phyloP scores from a whole-genome alignment of 2,888 invertebrate species.

The Diplolepis rosae region DNA sequence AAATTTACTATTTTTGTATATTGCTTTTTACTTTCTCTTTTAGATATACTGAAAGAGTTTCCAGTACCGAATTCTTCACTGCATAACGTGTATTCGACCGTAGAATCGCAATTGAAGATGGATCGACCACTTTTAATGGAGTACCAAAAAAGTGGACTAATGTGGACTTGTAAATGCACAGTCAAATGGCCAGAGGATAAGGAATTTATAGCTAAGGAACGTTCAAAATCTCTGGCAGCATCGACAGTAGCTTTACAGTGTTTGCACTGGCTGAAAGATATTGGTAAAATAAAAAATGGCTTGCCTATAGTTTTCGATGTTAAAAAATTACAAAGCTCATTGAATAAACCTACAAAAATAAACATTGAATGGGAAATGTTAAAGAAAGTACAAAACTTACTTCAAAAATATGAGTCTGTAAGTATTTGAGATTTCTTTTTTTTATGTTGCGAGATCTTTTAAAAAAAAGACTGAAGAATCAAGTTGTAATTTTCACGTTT shows the following conservation, averaged over 20 bases:
- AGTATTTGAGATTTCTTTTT: conserved; percentile 53
- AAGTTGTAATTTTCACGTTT: too few species aligned
- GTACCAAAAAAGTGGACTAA: neutral
- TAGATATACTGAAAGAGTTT: conserved; percentile 1
- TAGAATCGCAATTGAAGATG: neutral
- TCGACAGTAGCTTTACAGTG: conserved; percentile 76
- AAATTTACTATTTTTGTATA: neutral
- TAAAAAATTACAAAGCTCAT: conserved; percentile 69
- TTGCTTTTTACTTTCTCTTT: too few species aligned
- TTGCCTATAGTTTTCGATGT: conserved; percentile 75
- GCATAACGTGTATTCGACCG: neutral
- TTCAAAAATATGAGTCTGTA: conserved; percentile 73
- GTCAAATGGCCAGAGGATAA: conserved; percentile 78
- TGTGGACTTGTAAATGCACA: conserved; percentile 77
- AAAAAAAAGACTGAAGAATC: neutral
- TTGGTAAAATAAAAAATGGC: conserved; percentile 74
- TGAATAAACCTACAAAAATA: conserved; percentile 65
- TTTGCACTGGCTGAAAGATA: conserved; percentile 76
- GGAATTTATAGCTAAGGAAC: conserved; percentile 75
- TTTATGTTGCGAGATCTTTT: neutral
- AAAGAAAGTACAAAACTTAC: conserved; percentile 72
- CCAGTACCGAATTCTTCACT: neutral
- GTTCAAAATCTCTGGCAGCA: conserved; percentile 76
- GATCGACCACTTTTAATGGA: neutral
- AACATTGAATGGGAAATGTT: conserved; percentile 70